Evolutionary conservation across 1,140 invertebrate genomes (phyloP).

Genomic region (Zaprionus capensis): DNA sequence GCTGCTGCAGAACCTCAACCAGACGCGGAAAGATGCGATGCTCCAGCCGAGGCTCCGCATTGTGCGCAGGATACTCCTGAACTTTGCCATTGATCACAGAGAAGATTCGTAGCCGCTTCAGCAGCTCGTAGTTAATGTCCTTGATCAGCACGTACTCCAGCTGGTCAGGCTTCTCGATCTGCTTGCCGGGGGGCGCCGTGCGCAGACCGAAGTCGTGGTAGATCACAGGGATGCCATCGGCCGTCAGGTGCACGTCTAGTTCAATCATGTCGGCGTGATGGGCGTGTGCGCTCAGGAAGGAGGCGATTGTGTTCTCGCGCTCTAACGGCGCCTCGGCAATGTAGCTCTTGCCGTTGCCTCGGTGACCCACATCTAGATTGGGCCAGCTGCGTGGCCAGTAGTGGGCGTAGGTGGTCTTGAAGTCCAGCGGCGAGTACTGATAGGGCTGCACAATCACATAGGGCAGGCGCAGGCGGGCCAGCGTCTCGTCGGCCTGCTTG

Average conservation of each 20-base stretch:
- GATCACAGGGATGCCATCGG: constrained; percentile 96
- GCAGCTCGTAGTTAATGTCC: constrained; percentile 94
- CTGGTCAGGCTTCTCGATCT: constrained; percentile 88
- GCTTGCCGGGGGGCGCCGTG: constrained; percentile 92
- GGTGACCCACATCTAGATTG: constrained; percentile 95
- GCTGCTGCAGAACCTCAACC: constrained; percentile 90
- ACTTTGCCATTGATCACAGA: constrained; percentile 74
- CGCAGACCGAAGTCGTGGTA: constrained; percentile 98
- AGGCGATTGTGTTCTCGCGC: constrained; percentile 96
- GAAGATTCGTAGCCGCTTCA: constrained; percentile 91
- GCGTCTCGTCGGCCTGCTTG: constrained; percentile 75
- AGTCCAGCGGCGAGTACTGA: constrained; percentile 89
- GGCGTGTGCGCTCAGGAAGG: constrained; percentile 93
- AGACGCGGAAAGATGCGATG: constrained; percentile 97
- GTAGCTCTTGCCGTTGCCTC: constrained; percentile 91
- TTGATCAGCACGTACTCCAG: constrained; percentile 95
- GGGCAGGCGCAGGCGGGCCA: constrained; percentile 88
- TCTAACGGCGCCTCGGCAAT: constrained; percentile 90
- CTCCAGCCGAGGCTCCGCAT: constrained; percentile 86
- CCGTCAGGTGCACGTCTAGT: constrained; percentile 97
- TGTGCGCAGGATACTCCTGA: constrained; percentile 75
- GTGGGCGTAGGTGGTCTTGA: constrained; percentile 91
- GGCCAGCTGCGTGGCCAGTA: constrained; percentile 94
- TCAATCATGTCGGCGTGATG: constrained; percentile 97
- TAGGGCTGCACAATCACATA: constrained; percentile 89